Base-by-base conservation (phyloP, 1,140 invertebrate species). In the Zophobas morio region DNA sequence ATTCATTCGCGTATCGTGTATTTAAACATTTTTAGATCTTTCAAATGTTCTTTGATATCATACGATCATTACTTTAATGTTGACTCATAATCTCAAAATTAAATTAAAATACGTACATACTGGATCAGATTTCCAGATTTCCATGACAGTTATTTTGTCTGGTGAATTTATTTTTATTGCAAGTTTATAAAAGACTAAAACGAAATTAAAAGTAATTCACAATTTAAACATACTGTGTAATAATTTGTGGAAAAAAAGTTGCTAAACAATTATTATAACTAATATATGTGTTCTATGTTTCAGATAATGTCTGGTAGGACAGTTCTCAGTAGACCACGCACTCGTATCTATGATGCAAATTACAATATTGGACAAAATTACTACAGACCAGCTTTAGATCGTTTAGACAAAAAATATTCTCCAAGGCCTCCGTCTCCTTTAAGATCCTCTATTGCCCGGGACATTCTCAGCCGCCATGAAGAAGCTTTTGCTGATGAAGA, bases 281-380 rank as follows among this genome's bases (percentile, higher is more conserved):
- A 8, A 56, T 36, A 42, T 70, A 33, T 70, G 46, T 20, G 33
- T 70, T 70, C n/a, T 34, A 35, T 60, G 36, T 78, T 81, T 79
- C 72, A 78, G 76, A 66, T 82, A 78, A 82, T 82, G 81, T 84
- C 84, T n/a, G 79, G 75, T 47, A 75, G 83, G n/a, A 79, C 84
- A 20, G 81, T 84, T 70, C 79, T 85, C 46, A 86, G 83, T 56
- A 82, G 93, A 86, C 92, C 92, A 80, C 89, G 93, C 72, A 94
- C 93, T 5, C 90, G 91, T 84, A 91, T 95, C 78, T 94, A 95
- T 83, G 92, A 94, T 82, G 93, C 93, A 85, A 95, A 94, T 83
- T 94, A 94, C 86, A 91, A 94, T 86, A 93, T 93, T 84, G 93
- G 93, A 53, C 92, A 94, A 84, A 93, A 92, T 79, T 94, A 94